phyloP scores from a whole-genome alignment of 2,797 vertebrate genomes.

The Bryconaethiops microstoma region DNA sequence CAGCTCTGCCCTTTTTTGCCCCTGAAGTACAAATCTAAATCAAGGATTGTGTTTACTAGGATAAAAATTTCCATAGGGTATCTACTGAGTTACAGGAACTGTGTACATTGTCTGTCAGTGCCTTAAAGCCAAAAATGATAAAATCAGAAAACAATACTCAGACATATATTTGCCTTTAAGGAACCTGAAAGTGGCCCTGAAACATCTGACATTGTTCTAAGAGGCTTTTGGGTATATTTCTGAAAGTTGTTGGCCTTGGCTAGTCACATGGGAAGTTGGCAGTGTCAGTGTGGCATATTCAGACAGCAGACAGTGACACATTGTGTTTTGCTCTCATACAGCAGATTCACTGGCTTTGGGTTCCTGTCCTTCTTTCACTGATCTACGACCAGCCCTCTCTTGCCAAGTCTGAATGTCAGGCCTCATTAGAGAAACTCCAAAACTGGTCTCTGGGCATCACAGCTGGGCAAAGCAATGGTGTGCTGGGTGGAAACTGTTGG shows the following conservation, averaged over 20 bases:
- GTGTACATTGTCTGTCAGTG: no score
- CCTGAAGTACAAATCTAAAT: no score
- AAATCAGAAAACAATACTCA: neutral
- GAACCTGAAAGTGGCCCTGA: neutral
- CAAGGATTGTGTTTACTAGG: no score
- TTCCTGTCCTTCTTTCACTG: neutral
- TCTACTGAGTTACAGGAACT: no score
- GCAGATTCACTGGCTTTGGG: neutral
- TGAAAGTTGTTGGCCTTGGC: slow-evolving; percentile 9
- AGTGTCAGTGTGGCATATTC: neutral
- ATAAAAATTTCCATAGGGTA: no score
- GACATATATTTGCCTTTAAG: neutral
- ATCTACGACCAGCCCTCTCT: neutral
- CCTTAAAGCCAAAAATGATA: neutral
- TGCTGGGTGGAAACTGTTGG: slow-evolving; percentile 19
- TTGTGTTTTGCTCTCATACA: neutral
- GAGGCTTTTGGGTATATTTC: neutral
- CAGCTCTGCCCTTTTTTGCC: no score
- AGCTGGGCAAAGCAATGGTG: slow-evolving; percentile 14
- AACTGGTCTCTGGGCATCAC: slow-evolving; percentile 11
- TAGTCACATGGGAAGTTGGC: neutral
- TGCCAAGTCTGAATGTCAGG: slow-evolving; percentile 2
- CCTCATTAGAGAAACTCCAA: slow-evolving; percentile 18
- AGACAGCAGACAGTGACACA: slow-evolving; percentile 12
- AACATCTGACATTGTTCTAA: neutral